These are phyloP conservation scores for Amphimallon solstitiale DNA, from an alignment of 2,888 invertebrate genomes.

Conservation along the genomic window DNA sequence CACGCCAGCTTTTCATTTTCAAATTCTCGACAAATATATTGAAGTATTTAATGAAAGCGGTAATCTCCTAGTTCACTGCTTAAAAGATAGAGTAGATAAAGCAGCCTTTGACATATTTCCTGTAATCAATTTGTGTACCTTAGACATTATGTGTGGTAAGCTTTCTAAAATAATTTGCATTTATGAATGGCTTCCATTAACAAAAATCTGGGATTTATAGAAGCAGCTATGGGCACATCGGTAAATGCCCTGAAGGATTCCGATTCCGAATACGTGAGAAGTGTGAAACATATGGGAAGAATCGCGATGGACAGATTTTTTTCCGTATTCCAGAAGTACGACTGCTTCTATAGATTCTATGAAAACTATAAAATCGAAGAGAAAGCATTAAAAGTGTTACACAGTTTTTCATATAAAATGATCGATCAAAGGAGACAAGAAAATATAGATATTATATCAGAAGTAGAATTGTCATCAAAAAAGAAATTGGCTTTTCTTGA, in stretches of 20 bases:
- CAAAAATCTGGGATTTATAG: not conserved
- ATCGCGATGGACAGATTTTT: slow-evolving; percentile 47
- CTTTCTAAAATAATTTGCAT: too few relatives aligned
- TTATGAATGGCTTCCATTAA: too few relatives aligned
- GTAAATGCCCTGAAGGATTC: slow-evolving; percentile 75
- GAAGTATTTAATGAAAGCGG: slow-evolving; percentile 62
- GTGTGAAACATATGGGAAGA: slow-evolving; percentile 67
- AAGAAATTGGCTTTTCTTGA: slow-evolving; percentile 43
- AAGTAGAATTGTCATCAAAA: slow-evolving; percentile 7
- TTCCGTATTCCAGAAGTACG: slow-evolving; percentile 64
- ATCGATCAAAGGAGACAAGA: slow-evolving; percentile 63
- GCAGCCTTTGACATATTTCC: slow-evolving; percentile 69
- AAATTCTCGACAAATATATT: slow-evolving; percentile 61
- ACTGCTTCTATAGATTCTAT: slow-evolving; percentile 65
- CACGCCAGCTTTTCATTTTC: slow-evolving; percentile 63
- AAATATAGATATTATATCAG: not conserved
- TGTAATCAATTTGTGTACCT: slow-evolving; percentile 68
- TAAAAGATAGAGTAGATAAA: slow-evolving; percentile 59
- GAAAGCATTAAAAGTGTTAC: slow-evolving; percentile 64
- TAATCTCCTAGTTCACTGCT: slow-evolving; percentile 66
- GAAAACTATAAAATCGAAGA: slow-evolving; percentile 68
- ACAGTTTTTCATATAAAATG: slow-evolving; percentile 67
- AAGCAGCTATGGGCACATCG: slow-evolving; percentile 77
- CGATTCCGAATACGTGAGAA: slow-evolving; percentile 76
- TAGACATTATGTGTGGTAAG: slow-evolving; percentile 71